Evolutionary conservation across 2,113 vertebrate genomes (phyloP).

Genomic region (Saccopteryx leptura): DNA sequence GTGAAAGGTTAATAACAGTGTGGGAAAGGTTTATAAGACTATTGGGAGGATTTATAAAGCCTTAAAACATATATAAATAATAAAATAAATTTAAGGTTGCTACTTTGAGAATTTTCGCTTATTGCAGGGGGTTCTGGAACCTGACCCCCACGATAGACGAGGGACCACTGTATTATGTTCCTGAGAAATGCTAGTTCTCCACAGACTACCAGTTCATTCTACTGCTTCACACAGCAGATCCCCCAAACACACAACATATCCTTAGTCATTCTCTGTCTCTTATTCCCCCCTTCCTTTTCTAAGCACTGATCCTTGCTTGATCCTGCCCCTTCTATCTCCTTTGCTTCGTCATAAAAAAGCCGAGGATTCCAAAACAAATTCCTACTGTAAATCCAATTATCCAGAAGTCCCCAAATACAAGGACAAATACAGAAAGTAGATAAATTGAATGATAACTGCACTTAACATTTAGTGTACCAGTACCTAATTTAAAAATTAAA

Average conservation of each 20-base stretch:
- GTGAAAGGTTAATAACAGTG: too few species aligned
- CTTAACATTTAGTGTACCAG: background rate
- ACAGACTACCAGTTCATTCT: background rate
- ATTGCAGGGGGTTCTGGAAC: too few species aligned
- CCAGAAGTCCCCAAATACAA: background rate
- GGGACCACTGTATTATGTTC: background rate
- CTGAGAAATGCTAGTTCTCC: background rate
- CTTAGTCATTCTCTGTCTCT: background rate
- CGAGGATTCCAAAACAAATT: slow-evolving; percentile 8
- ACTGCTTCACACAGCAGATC: background rate
- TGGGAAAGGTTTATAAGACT: too few species aligned
- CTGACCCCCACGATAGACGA: too few species aligned
- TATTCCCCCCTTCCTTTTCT: background rate
- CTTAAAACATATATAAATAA: too few species aligned
- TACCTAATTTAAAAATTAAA: slow-evolving; percentile 45
- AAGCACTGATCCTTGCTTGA: background rate
- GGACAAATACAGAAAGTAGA: background rate
- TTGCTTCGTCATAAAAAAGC: background rate
- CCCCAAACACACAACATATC: background rate
- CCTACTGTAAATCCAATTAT: background rate
- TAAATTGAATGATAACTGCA: background rate
- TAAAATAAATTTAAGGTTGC: too few species aligned
- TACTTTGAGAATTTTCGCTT: too few species aligned
- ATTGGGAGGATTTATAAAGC: too few species aligned
- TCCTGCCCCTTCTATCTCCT: background rate